Evolutionary conservation across 1,140 invertebrate genomes (phyloP).

Genomic region (Pseudoatta argentina): DNA sequence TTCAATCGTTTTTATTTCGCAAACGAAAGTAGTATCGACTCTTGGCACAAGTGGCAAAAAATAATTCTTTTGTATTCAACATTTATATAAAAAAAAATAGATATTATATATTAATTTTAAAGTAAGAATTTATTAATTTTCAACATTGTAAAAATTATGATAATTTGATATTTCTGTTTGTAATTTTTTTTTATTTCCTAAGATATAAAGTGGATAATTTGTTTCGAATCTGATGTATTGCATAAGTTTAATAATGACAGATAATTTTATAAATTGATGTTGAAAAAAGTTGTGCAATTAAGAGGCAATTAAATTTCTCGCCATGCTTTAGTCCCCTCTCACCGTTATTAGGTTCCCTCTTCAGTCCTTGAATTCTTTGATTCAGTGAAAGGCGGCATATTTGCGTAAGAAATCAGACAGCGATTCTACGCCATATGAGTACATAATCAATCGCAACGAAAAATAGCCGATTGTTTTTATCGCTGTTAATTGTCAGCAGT

Average conservation of each 20-base stretch:
- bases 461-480: not conserved
- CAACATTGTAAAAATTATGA: not conserved
- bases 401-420: conserved; percentile 11
- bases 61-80: not conserved
- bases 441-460: not conserved
- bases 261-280: not conserved
- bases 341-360: not conserved
- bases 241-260: conserved; percentile 3
- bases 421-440: not conserved
- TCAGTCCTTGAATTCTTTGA: not conserved
- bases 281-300: not conserved
- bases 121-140: not conserved
- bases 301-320: conserved; percentile 10
- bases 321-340: not conserved
- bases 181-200: not conserved
- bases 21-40: not conserved
- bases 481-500: conserved; percentile 6
- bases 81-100: not conserved
- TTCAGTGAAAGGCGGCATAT: conserved; percentile 12
- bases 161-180: not conserved
- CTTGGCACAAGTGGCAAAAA: not conserved
- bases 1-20: not conserved
- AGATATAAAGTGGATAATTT: not conserved
- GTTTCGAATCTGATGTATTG: not conserved
- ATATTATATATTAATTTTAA: not conserved